phyloP scores from a whole-genome alignment of 1,140 invertebrate species.

The Achroia grisella region DNA sequence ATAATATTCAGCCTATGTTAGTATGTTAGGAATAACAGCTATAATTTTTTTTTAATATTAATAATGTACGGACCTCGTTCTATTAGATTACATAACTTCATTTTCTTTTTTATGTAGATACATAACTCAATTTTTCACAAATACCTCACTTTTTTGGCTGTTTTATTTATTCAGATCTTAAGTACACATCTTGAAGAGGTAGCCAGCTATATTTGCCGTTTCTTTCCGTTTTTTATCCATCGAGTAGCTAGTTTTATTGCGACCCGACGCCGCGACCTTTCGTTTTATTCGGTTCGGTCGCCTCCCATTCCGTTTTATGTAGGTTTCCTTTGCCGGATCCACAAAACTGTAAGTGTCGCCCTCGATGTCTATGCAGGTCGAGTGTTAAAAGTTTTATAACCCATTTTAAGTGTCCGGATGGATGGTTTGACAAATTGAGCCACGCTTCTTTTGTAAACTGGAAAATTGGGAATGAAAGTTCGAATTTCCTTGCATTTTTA shows the following conservation, averaged over 20 bases:
- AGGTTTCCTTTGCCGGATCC: slow-evolving; percentile 11
- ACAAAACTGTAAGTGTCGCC: slow-evolving; percentile 9
- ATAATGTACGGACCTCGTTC: no score
- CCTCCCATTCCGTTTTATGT: slow-evolving; percentile 26
- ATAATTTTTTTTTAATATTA: no score
- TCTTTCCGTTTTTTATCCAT: slow-evolving; percentile 8
- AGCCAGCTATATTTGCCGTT: not conserved
- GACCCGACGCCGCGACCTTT: slow-evolving; percentile 16
- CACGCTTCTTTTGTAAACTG: slow-evolving; percentile 11
- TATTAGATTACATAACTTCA: no score
- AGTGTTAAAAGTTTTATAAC: slow-evolving; percentile 32
- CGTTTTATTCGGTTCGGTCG: slow-evolving; percentile 25
- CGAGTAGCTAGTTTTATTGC: slow-evolving; percentile 17
- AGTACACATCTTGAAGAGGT: not conserved
- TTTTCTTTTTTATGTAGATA: no score
- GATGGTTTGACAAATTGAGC: slow-evolving; percentile 28
- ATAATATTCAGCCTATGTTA: no score
- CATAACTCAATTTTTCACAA: no score
- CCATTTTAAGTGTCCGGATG: slow-evolving; percentile 22
- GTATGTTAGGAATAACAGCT: no score
- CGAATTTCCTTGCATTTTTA: no score
- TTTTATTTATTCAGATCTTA: slow-evolving; percentile 3
- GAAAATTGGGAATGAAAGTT: no score
- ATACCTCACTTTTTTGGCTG: no score
- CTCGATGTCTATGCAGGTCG: slow-evolving; percentile 8